These are phyloP conservation scores for Ooceraea biroi DNA, from an alignment of 1,140 invertebrate species.

Conservation along the genomic window DNA sequence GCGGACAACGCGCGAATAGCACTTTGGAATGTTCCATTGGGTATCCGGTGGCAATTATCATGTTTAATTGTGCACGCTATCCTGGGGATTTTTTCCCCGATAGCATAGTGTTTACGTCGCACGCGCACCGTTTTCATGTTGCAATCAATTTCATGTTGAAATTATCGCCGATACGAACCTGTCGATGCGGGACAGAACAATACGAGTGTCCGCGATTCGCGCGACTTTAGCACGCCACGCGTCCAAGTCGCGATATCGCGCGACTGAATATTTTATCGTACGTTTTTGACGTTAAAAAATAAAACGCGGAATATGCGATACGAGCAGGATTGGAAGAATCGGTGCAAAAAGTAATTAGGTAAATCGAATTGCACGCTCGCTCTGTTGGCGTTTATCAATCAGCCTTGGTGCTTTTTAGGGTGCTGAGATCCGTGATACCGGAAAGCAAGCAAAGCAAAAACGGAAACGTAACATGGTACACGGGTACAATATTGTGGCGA, in stretches of 20 bases:
- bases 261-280: too few relatives aligned
- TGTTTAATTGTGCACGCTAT: conserved; percentile 24
- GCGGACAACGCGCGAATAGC: background rate
- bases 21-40: background rate
- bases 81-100: conserved; percentile 1
- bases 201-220: background rate
- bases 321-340: background rate
- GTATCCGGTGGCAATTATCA: conserved; percentile 22
- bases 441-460: background rate
- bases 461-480: background rate
- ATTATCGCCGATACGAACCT: background rate
- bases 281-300: background rate
- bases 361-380: background rate
- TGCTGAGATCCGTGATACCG: background rate
- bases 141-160: background rate
- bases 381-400: background rate
- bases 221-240: too few relatives aligned
- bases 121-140: background rate
- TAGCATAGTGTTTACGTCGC: background rate
- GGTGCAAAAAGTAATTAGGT: background rate
- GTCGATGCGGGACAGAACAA: background rate
- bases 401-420: background rate
- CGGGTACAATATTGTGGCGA: background rate
- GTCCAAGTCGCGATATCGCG: too few relatives aligned
- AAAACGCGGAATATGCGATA: too few relatives aligned